phyloP scores from a whole-genome alignment of 2,113 vertebrate genomes.

The Paedocypris sp. region DNA sequence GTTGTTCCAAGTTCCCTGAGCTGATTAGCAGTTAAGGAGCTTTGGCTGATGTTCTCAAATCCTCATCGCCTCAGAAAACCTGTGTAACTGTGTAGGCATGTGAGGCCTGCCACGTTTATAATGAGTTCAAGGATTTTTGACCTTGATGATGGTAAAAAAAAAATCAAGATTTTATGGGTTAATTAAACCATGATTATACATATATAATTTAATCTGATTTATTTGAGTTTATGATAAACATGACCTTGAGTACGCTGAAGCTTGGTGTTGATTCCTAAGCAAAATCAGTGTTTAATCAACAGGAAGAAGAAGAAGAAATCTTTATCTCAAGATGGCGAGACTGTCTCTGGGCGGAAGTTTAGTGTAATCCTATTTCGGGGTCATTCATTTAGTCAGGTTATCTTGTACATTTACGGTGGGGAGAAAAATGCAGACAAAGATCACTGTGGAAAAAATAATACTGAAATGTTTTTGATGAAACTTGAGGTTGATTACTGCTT shows the following conservation, averaged over 20 bases:
- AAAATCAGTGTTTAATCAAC: no score
- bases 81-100: not conserved
- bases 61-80: constrained; percentile 18
- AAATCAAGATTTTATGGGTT: no score
- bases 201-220: no score
- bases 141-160: not conserved
- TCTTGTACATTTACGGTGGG: not conserved
- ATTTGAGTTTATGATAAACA: no score
- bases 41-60: constrained; percentile 29
- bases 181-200: no score
- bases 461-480: not conserved
- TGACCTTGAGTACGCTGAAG: no score
- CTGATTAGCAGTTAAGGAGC: constrained; percentile 37
- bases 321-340: no score
- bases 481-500: no score
- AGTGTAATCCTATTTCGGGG: not conserved
- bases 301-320: no score
- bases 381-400: not conserved
- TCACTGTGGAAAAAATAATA: not conserved
- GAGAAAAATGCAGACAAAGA: not conserved
- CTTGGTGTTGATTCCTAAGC: no score
- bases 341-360: not conserved
- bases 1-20: constrained; percentile 13
- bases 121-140: not conserved
- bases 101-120: not conserved